These are phyloP conservation scores for Labroides dimidiatus DNA, from an alignment of 2,797 vertebrate species.

Conservation along the genomic window DNA sequence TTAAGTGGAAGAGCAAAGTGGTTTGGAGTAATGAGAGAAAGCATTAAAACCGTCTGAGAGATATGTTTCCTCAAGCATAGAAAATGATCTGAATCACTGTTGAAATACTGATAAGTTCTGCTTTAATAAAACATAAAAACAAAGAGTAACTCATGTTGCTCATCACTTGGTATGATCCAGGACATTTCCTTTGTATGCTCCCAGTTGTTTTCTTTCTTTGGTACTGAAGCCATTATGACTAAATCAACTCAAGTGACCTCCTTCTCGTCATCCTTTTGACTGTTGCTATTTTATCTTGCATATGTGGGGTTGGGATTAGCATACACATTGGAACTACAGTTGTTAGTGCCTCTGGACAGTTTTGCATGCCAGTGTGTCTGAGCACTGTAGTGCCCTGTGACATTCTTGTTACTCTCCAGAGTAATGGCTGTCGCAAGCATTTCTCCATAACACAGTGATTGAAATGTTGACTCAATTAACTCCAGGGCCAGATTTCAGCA, in stretches of 20 bases:
- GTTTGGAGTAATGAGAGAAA: background rate
- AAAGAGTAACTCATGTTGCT: no score
- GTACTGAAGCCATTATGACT: background rate
- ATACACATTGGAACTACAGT: background rate
- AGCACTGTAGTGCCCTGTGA: constrained; percentile 12
- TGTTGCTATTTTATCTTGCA: constrained; percentile 1
- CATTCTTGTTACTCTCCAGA: constrained; percentile 24
- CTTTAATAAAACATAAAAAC: no score
- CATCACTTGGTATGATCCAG: background rate
- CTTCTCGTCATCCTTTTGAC: background rate
- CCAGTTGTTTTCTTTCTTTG: background rate
- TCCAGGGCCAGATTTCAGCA: constrained; percentile 7
- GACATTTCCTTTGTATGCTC: background rate
- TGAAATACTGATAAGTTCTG: no score
- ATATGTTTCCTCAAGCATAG: no score
- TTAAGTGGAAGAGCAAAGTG: background rate
- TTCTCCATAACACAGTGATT: constrained; percentile 36
- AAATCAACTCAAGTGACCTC: background rate
- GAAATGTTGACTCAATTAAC: constrained; percentile 49
- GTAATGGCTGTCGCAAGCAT: constrained; percentile 29
- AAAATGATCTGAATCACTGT: background rate
- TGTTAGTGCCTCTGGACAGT: constrained; percentile 3
- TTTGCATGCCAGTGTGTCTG: background rate
- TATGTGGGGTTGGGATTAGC: background rate
- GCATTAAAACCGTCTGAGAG: background rate